phyloP scores from a whole-genome alignment of 2,888 invertebrate species.

The Athalia rosae region DNA sequence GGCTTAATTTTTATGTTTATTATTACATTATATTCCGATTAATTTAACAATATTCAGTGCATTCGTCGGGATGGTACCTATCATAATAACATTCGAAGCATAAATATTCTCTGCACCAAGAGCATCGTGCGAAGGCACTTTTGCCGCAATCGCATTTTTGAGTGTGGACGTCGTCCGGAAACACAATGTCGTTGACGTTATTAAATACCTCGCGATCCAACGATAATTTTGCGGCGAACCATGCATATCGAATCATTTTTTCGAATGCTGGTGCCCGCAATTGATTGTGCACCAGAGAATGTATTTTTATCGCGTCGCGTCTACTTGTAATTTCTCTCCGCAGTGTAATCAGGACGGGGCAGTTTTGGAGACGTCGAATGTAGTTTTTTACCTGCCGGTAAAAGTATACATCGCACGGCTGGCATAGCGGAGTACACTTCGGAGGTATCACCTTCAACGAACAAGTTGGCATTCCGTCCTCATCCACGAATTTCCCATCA shows the following conservation, averaged over 20 bases:
- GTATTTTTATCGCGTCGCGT: constrained; percentile 49
- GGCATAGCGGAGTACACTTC: constrained; percentile 51
- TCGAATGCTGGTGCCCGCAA: constrained; percentile 42
- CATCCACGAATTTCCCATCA: background rate
- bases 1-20: too few species aligned
- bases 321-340: constrained; percentile 38
- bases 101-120: too few species aligned
- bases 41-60: background rate
- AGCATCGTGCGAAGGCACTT: background rate
- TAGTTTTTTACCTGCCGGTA: constrained; percentile 51
- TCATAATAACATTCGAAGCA: constrained; percentile 13
- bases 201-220: background rate
- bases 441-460: too few species aligned
- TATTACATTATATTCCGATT: background rate
- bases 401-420: constrained; percentile 54
- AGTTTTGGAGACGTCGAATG: constrained; percentile 48
- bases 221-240: constrained; percentile 29
- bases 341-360: constrained; percentile 41
- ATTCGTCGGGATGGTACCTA: background rate
- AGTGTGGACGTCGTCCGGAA: background rate
- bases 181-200: background rate
- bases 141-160: constrained; percentile 20
- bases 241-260: constrained; percentile 43
- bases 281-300: constrained; percentile 50
- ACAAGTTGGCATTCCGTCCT: background rate